Conservation (phyloP, 2,888 invertebrate species). For the Cryptosula pallasiana region DNA sequence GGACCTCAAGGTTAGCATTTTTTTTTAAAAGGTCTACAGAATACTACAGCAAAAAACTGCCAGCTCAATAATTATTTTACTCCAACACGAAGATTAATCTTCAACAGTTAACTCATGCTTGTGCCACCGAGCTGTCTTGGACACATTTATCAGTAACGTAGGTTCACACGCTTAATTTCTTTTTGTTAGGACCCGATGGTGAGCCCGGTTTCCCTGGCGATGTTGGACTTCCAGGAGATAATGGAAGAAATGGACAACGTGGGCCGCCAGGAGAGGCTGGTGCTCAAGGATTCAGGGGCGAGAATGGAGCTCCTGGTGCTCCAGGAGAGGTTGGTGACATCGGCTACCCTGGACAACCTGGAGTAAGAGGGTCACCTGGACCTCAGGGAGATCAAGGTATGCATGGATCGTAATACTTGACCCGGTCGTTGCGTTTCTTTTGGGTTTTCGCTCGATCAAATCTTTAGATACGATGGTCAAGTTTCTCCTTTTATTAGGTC, state of each 20-base stretch:
- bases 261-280: neutral
- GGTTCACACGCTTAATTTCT: too few species aligned
- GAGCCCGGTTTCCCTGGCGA: conserved; percentile 19
- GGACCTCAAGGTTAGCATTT: conserved; percentile 20
- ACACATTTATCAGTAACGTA: too few species aligned
- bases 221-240: conserved; percentile 11
- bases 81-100: too few species aligned
- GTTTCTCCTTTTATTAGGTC: too few species aligned
- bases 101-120: too few species aligned
- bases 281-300: conserved; percentile 4
- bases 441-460: too few species aligned
- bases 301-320: neutral
- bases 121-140: too few species aligned
- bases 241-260: conserved; percentile 11
- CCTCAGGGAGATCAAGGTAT: neutral
- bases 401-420: neutral
- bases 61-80: too few species aligned
- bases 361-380: neutral
- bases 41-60: too few species aligned
- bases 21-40: too few species aligned
- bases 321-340: conserved; percentile 6
- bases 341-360: conserved; percentile 2
- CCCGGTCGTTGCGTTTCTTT: too few species aligned
- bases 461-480: too few species aligned
- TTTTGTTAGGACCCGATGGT: neutral